Evolutionary conservation across 2,888 invertebrate species (phyloP).

Genomic region (Rhopalosiphum nymphaeae): DNA sequence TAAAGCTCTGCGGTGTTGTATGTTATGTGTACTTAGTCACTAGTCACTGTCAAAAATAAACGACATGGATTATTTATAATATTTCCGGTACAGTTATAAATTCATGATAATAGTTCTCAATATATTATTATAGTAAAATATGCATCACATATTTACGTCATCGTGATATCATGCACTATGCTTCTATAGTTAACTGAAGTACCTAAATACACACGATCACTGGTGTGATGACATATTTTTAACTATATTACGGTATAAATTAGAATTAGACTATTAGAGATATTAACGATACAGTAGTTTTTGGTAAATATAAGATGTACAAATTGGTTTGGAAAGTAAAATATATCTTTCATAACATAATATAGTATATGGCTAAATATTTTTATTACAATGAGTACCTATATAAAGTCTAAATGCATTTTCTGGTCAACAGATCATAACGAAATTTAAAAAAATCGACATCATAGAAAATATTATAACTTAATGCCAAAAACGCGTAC

Average conservation of each 20-base stretch:
- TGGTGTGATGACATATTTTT: not conserved
- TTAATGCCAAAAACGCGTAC: not conserved
- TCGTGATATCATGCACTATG: not conserved
- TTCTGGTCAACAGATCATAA: not conserved
- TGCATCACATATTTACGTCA: not conserved
- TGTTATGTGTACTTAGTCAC: not conserved
- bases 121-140: not conserved
- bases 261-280: not conserved
- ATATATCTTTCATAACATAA: not conserved
- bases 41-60: not conserved
- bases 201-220: not conserved
- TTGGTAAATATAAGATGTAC: not conserved
- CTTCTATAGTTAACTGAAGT: not conserved
- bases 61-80: not conserved
- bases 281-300: not conserved
- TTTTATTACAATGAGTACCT: not conserved
- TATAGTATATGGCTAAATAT: not conserved
- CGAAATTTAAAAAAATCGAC: not conserved
- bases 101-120: not conserved
- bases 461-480: not conserved
- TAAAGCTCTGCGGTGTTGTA: not conserved
- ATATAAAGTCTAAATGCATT: not conserved
- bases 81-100: not conserved
- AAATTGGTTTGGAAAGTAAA: constrained; percentile 41
- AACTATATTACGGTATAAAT: constrained; percentile 2